Conservation (phyloP, 2,797 vertebrate species). For the Tapera naevia region DNA sequence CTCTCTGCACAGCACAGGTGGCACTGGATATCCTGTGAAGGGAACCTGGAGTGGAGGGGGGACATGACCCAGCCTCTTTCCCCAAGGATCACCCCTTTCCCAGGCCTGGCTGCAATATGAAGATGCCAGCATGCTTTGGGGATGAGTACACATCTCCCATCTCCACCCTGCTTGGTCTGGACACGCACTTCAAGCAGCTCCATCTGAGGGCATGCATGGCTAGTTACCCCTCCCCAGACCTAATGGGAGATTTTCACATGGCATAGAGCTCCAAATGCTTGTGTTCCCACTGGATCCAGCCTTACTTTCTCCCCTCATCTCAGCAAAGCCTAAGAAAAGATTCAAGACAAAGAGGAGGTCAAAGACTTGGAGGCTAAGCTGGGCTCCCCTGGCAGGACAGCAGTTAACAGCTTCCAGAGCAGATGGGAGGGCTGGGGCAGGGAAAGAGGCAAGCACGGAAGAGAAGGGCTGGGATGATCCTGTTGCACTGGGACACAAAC, state of each 20-base stretch:
- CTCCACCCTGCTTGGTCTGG: neutral
- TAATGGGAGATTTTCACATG: constrained; percentile 42
- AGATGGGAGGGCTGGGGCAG: neutral
- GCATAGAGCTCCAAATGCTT: constrained; percentile 51
- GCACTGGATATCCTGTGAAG: neutral
- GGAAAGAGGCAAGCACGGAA: neutral
- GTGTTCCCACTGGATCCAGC: constrained; percentile 51
- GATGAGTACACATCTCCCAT: neutral
- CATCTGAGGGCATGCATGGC: constrained; percentile 40
- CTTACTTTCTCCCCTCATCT: constrained; percentile 62
- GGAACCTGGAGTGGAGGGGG: neutral
- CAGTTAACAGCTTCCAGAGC: constrained; percentile 10
- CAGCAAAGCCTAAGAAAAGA: constrained; percentile 64
- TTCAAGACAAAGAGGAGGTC: constrained; percentile 60
- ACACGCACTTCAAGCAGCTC: neutral
- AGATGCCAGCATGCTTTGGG: neutral
- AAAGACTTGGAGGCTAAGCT: constrained; percentile 13
- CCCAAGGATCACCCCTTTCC: neutral
- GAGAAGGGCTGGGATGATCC: neutral
- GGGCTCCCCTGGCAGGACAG: constrained; percentile 8
- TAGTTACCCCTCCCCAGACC: constrained; percentile 65
- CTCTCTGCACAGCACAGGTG: neutral
- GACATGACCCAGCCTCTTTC: fast-evolving
- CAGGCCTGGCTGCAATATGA: neutral
- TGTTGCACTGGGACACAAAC: neutral